Evolutionary conservation across 2,888 invertebrate genomes (phyloP), one percentile per base, ranked within the genome.

Genomic region (Caenorhabditis angaria): DNA sequence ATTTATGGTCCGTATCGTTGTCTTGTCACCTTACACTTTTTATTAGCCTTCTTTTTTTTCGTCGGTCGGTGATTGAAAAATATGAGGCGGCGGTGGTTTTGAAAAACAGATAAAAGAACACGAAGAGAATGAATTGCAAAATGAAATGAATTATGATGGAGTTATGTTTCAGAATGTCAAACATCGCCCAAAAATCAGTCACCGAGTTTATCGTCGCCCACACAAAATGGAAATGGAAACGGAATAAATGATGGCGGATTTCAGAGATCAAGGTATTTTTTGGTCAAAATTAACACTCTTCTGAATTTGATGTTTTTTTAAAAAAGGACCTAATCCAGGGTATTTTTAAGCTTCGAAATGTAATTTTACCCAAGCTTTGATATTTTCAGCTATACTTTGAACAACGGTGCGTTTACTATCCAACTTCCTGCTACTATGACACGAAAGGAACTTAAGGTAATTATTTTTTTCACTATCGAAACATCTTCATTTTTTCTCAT

Each of bases 361-460:
- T 8, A 32, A 32, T 8, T n/a, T n/a, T n/a, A 32, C 10, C 32
- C 32, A 32, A 10, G 32, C 10, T 32, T 32, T 32, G 32, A 32
- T 8, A 32, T 32, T 32, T 32, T 32, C 41, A 50, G 50, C 22
- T 22, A 4, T n/a, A 24, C 10, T 50, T 24, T 24, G 50, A 41
- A 6, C 18, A 41, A 18, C 41, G 18, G 18, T 41, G 57, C 73
- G 2, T 73, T 65, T 32, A 65, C 69, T 0, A 60, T 73, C 10
- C 73, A 73, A 65, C 63, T 73, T 28, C 73, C 73, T 14, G 73
- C 73, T 1, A 73, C 73, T 60, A 73, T 73, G 14, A 69, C 69
- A 3, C 65, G 65, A 24, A 65, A 60, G 28, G 73, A 73, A 53
- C 29, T 73, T 32, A 73, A 73, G 56, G 73, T 73, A 25, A 8